Evolutionary conservation across 2,797 vertebrate genomes (phyloP).

Genomic region (Perodicticus potto): DNA sequence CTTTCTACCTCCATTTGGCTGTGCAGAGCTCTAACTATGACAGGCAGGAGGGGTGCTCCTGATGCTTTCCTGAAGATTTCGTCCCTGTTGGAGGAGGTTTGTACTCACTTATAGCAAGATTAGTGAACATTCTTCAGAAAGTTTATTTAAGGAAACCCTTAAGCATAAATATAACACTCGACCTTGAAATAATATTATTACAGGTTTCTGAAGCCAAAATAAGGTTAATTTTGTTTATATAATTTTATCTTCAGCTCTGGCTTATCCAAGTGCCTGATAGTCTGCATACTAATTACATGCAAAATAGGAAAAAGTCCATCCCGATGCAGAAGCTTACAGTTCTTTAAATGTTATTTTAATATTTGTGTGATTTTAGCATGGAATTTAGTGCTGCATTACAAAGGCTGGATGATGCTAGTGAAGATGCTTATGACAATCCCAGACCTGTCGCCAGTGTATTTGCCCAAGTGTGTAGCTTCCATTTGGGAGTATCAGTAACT

Average conservation of each 20-base stretch:
- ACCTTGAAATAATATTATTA: slow-evolving; percentile 70
- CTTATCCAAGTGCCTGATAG: slow-evolving; percentile 33
- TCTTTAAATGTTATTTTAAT: slow-evolving; percentile 57
- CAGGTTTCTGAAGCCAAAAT: slow-evolving; percentile 65
- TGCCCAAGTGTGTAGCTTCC: not conserved
- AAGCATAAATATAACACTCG: slow-evolving; percentile 47
- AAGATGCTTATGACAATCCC: not conserved
- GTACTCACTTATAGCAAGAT: slow-evolving; percentile 38
- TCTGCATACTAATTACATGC: slow-evolving; percentile 38
- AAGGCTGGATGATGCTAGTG: not conserved
- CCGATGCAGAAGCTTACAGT: not conserved
- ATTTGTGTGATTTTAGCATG: slow-evolving; percentile 48
- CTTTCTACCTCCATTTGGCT: slow-evolving; percentile 25
- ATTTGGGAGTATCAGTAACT: not conserved
- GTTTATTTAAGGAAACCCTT: slow-evolving; percentile 67
- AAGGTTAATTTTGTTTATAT: slow-evolving; percentile 68
- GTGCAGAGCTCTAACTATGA: slow-evolving; percentile 40
- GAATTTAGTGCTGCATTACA: slow-evolving; percentile 9
- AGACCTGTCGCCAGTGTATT: not conserved
- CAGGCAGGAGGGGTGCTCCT: not conserved
- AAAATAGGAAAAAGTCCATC: slow-evolving; percentile 40
- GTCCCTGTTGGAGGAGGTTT: not conserved
- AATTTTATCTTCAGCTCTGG: slow-evolving; percentile 55
- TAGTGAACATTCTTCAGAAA: slow-evolving; percentile 37
- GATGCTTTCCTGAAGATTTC: slow-evolving; percentile 39